These are phyloP conservation scores for Nymphalis io DNA, from an alignment of 1,140 invertebrate genomes.

Conservation along the genomic window DNA sequence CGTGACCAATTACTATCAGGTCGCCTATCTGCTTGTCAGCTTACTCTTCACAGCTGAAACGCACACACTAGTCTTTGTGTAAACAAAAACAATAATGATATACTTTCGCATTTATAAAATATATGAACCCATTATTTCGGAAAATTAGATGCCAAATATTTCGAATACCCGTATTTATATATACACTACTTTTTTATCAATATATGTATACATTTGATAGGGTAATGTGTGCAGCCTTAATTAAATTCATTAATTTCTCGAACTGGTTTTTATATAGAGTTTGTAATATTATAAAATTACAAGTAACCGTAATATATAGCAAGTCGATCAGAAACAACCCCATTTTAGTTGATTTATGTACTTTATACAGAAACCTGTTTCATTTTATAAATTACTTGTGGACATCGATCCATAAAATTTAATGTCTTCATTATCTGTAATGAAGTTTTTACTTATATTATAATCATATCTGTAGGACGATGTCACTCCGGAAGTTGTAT, in stretches of 20 bases:
- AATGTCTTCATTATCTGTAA: background rate
- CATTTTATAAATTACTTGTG: constrained; percentile 1
- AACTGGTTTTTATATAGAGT: constrained; percentile 10
- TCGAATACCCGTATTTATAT: too few relatives aligned
- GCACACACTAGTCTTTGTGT: too few relatives aligned
- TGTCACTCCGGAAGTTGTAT: background rate
- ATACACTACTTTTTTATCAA: too few relatives aligned
- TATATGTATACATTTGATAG: background rate
- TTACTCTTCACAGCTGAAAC: too few relatives aligned
- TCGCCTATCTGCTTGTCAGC: too few relatives aligned
- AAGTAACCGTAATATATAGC: constrained; percentile 1
- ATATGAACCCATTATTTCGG: too few relatives aligned
- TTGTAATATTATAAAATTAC: constrained; percentile 26
- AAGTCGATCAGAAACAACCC: constrained; percentile 22
- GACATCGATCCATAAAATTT: background rate
- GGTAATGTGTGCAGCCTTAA: background rate
- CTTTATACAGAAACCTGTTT: background rate
- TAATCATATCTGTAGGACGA: background rate
- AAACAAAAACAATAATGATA: too few relatives aligned
- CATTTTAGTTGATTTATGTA: constrained; percentile 21
- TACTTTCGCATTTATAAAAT: too few relatives aligned
- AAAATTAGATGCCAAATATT: background rate
- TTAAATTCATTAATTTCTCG: constrained; percentile 21
- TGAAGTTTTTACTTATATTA: background rate
- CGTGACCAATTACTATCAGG: too few relatives aligned